These are phyloP conservation scores for Anniella stebbinsi DNA, from an alignment of 2,797 vertebrate genomes.

Conservation along the genomic window DNA sequence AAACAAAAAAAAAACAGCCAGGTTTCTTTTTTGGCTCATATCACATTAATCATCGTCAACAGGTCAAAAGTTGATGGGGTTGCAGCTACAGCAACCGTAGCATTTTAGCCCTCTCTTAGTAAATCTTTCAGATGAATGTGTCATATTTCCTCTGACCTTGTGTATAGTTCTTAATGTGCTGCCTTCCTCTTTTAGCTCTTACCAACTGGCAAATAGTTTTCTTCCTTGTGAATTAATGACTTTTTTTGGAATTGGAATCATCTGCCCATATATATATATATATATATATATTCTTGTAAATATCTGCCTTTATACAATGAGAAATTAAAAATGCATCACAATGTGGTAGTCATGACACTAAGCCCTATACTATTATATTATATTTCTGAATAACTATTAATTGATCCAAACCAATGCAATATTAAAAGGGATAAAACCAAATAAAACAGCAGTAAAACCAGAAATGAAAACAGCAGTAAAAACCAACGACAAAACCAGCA, in stretches of 20 bases:
- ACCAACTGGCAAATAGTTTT: not conserved
- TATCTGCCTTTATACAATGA: not conserved
- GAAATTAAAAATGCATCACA: too few relatives aligned
- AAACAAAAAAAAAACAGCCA: slow-evolving; percentile 49
- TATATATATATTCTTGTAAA: slow-evolving; percentile 5
- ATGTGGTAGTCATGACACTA: too few relatives aligned
- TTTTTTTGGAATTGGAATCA: not conserved
- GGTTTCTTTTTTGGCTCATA: slow-evolving; percentile 23
- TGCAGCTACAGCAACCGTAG: slow-evolving; percentile 19
- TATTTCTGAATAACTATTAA: not conserved
- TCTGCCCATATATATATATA: too few relatives aligned
- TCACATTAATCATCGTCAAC: slow-evolving; percentile 49
- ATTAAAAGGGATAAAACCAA: too few relatives aligned
- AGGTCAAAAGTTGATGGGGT: slow-evolving; percentile 39
- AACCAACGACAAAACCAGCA: too few relatives aligned
- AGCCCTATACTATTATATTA: too few relatives aligned
- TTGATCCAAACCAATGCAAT: too few relatives aligned
- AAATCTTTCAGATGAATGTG: slow-evolving; percentile 43
- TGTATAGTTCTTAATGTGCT: slow-evolving; percentile 6
- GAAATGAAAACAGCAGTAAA: too few relatives aligned
- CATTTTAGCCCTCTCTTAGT: not conserved
- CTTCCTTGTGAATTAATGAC: slow-evolving; percentile 16
- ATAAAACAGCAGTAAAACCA: too few relatives aligned
- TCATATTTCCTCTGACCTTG: slow-evolving; percentile 16
- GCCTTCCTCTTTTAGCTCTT: slow-evolving; percentile 19